These are phyloP conservation scores for Myanophis thanlyinensis DNA, from an alignment of 2,113 vertebrate species.

Conservation along the genomic window DNA sequence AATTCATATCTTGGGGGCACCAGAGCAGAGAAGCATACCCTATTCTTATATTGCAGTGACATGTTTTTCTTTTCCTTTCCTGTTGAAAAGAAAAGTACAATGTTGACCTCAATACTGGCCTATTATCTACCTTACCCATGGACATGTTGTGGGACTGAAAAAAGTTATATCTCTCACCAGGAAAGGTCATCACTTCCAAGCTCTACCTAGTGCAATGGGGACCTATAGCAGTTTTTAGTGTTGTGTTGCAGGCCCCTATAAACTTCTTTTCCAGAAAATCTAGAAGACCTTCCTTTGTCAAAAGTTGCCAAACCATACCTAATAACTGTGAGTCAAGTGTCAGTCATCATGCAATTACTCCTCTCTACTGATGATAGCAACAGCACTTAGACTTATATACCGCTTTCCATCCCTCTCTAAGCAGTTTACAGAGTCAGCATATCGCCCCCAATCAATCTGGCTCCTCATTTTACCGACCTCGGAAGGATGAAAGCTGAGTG, in stretches of 20 bases:
- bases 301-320: not conserved
- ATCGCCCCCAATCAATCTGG: too few relatives aligned
- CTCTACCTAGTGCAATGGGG: not conserved
- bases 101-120: not conserved
- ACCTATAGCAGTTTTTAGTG: not conserved
- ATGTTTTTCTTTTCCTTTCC: not conserved
- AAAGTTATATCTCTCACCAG: not conserved
- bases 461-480: too few relatives aligned
- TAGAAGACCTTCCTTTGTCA: not conserved
- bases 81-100: not conserved
- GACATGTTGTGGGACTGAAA: not conserved
- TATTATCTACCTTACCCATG: not conserved
- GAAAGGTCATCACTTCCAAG: not conserved
- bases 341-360: not conserved
- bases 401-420: too few relatives aligned
- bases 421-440: too few relatives aligned
- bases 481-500: too few relatives aligned
- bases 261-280: not conserved
- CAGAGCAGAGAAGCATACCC: not conserved
- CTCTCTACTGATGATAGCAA: not conserved
- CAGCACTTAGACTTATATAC: too few relatives aligned
- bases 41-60: not conserved
- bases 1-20: not conserved
- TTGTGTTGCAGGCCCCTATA: not conserved
- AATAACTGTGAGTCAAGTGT: not conserved